Percentiles rank a stretch among this genome's conserved stretches.
These are phyloP conservation scores for Prosopocoilus inquinatus DNA, from an alignment of 2,888 invertebrate genomes.

Conservation along the genomic window DNA sequence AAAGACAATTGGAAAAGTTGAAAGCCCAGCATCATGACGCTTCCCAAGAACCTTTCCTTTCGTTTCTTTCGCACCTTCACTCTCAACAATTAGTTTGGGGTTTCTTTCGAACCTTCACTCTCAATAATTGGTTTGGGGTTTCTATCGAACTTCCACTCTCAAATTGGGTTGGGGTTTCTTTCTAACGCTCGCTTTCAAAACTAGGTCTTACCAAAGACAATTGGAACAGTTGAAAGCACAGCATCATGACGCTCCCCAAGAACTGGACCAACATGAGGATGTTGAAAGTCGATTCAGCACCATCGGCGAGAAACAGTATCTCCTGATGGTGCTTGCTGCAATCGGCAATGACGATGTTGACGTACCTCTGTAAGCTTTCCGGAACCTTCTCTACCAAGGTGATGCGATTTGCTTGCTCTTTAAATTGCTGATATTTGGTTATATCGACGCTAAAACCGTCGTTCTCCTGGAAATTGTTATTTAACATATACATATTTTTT, in stretches of 20 bases:
- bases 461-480: background rate
- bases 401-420: background rate
- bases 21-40: constrained; percentile 19
- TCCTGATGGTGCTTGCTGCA: constrained; percentile 21
- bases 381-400: constrained; percentile 4
- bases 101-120: no score
- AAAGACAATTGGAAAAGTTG: constrained; percentile 25
- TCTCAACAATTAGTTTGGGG: no score
- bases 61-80: no score
- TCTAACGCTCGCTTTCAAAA: no score
- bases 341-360: constrained; percentile 6
- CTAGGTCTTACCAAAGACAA: constrained; percentile 23
- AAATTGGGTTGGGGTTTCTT: no score
- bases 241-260: constrained; percentile 17
- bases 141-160: no score
- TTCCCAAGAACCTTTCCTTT: constrained; percentile 24
- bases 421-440: background rate
- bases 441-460: background rate
- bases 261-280: constrained; percentile 22
- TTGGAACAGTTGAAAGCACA: constrained; percentile 26
- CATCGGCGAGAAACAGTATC: constrained; percentile 19
- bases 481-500: no score
- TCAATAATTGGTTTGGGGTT: no score
- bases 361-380: constrained; percentile 3
- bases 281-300: constrained; percentile 21